Evolutionary conservation across 2,113 vertebrate genomes (phyloP), one percentile per base, ranked within the genome.

Genomic region (Anolis carolinensis): DNA sequence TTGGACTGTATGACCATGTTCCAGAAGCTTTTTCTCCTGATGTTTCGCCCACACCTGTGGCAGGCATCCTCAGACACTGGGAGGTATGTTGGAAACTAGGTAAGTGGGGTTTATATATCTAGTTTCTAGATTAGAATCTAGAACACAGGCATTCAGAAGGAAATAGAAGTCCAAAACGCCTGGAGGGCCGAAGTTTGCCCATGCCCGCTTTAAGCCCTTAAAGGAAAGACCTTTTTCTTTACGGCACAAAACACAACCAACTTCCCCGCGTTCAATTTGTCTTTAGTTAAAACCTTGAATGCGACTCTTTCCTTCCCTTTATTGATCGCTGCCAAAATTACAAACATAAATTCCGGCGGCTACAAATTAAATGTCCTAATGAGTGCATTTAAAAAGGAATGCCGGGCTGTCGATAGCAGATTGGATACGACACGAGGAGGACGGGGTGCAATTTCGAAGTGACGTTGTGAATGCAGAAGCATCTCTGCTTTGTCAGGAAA

Each of bases 281-380:
- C 90, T 92, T n/a, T 89, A 67, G 87, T 88, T 90, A 93, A 44
- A 95, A 93, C 89, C 82, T 81, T 92, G 89, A 88, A 91, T 90
- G 92, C 92, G 92, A 89, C 90, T 90, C 81, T 75, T 87, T 70
- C 39, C 86, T 94, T 94, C 92, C 89, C 89, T 92, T 91, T 93
- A 94, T 94, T 92, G 93, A 95, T 94, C 89, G 92, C 79, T 82
- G 52, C 84, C 91, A 92, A 94, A 94, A 95, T 94, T 93, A 90
- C 89, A 91, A 93, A 93, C 93, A 93, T 94, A 95, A 94, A 94
- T 94, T 95, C 93, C 89, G 91, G 88, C 91, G 88, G 86, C 92
- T 90, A 89, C 90, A 93, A 95, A 94, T 95, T 93, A 94, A 95
- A 93, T 88, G 87, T 92, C 92, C 92, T 93, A 93, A 95, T 92